Base-by-base conservation (phyloP, 1,140 invertebrate genomes). In the Paralvinella palmiformis region DNA sequence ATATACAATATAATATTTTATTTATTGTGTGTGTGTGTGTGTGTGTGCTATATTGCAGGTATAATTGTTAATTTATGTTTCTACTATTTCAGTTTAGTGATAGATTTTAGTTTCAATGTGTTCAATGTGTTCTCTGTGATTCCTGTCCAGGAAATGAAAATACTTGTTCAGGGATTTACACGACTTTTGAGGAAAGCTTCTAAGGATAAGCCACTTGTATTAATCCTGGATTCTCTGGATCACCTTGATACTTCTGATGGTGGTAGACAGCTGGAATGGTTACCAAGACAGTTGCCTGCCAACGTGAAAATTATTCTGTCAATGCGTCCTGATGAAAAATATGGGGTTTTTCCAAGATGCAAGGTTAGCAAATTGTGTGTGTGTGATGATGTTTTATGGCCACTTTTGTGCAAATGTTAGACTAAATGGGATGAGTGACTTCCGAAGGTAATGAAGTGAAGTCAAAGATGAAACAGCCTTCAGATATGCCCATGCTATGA, bases 301-400 rank as follows among this genome's bases (percentile, higher is more conserved):
- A 73, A 78, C 66, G 65, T 79, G 29, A 72, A 74, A 41, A 87
- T 97, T 67, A 89, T 98, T 41, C 86, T 96, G 17, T 80, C 79
- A 1, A 79, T 76, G 3, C 59, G 79, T 44, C 75, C 78, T 31
- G 60, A 72, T 56, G 72, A 77, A 4, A 57, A 31, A 10, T 57
- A 57, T 36, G 55, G 55, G 10, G 27, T 24, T 20, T 17, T 57
- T 20, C 55, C 55, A 13, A 27, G 55, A 3, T 57, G 55, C n/a
- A 27, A n/a, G 33, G 48, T 52, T 2, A 52, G 48, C n/a, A 2
- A 22, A 15, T 29, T 27, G 6, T 52, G 48, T 7, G n/a, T 27
- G 7, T 3, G 10, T 27, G 10, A 50, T 50, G n/a, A 44, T 1
- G 13, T n/a, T 44, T 44, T 13, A n/a, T 44, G 37, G 37, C n/a